These are phyloP conservation scores for Hippocampus zosterae DNA, from an alignment of 2,113 vertebrate species.

Conservation along the genomic window DNA sequence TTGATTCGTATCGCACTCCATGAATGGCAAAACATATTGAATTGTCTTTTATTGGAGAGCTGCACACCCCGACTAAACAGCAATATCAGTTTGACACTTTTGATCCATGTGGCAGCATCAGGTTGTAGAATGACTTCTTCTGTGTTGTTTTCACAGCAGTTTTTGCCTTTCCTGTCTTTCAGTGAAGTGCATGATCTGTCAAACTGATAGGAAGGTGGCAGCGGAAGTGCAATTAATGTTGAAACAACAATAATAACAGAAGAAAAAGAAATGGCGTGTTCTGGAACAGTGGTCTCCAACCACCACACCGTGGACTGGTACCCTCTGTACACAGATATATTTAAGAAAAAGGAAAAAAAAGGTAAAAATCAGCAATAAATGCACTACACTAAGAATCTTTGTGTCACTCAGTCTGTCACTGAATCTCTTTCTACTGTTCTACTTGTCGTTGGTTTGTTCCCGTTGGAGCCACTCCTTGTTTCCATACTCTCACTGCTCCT, in stretches of 20 bases:
- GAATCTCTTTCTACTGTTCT: constrained; percentile 22
- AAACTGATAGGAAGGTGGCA: constrained; percentile 60
- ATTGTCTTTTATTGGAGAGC: too few relatives aligned
- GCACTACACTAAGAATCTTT: constrained; percentile 1
- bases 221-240: constrained; percentile 62
- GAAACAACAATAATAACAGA: constrained; percentile 34
- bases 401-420: constrained; percentile 37
- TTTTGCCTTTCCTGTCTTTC: constrained; percentile 67
- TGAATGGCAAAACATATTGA: too few relatives aligned
- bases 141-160: constrained; percentile 55
- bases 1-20: too few relatives aligned
- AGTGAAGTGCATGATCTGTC: constrained; percentile 48
- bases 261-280: constrained; percentile 4
- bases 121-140: constrained; percentile 39
- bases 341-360: too few relatives aligned
- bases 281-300: not conserved
- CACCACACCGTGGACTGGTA: too few relatives aligned
- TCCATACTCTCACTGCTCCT: constrained; percentile 53
- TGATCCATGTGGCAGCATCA: constrained; percentile 28
- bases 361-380: not conserved
- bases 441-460: constrained; percentile 41
- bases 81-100: constrained; percentile 31
- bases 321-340: too few relatives aligned
- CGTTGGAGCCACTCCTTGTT: constrained; percentile 64
- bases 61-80: not conserved